Evolutionary conservation across 2,888 invertebrate species (phyloP), one percentile per base, ranked within the genome.

Genomic region (Cepaea hortensis): DNA sequence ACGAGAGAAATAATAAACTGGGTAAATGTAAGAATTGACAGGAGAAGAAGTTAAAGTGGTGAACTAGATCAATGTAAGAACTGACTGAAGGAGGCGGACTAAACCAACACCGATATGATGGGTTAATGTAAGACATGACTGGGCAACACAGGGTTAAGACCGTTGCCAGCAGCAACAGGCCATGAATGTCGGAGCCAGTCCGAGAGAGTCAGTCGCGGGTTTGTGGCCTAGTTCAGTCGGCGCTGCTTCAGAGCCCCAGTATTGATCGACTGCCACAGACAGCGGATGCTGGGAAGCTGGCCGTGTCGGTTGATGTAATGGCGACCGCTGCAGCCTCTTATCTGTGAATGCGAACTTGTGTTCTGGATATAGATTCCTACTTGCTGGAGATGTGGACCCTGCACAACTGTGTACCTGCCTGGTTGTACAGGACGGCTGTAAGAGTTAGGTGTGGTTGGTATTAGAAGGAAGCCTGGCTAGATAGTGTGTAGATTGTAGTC

Each of bases 101-200:
- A 55, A 6, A 55, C 55, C 55, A 55, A 9, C 55, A 55, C 55
- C 6, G 55, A 11, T 2, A 55, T 6, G 55, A 55, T 55, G 55
- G 55, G 55, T 55, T 55, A 55, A 55, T 55, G 55, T 55, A 55
- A 55, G 6, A 9, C 6, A 11, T 55, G 55, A 55, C 55, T 9
- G 55, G 11, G 7, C 55, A 6, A 55, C 55, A 55, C 6, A 55
- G 55, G 11, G 55, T 48, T 77, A 55, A 61, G 55, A 55, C 9
- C 55, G 77, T 77, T 77, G 77, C 77, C 55, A 77, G n/a, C 3
- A 77, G 77, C 77, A 77, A 77, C 77, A 1, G 6, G 20, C 50
- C 46, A 3, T 6, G n/a, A 73, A 1, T 55, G 11, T n/a, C 0
- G 48, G 11, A 46, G 55, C 46, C 75, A 73, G 13, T 23, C 6